Conservation (phyloP, 2,888 invertebrate species). For the Drosophila prolongata region DNA sequence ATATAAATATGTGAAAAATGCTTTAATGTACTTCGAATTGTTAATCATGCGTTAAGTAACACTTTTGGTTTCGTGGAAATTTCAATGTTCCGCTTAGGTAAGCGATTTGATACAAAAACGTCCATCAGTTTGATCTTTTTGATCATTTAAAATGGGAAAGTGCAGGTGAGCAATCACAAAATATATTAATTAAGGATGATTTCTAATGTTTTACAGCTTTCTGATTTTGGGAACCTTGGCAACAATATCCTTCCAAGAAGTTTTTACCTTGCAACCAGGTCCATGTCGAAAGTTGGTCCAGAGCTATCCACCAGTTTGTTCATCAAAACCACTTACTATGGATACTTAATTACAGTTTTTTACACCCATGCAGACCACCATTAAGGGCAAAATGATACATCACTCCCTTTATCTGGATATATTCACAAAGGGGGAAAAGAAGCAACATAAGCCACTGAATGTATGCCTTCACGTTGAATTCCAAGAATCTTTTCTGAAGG, state of each 20-base stretch:
- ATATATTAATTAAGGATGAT: no score
- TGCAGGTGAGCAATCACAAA: not conserved
- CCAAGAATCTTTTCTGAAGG: not conserved
- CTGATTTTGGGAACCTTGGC: not conserved
- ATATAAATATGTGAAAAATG: not conserved
- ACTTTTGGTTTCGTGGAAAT: not conserved
- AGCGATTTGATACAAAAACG: not conserved
- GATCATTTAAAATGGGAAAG: not conserved
- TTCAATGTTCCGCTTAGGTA: not conserved
- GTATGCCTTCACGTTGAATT: not conserved
- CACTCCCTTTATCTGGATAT: constrained; percentile 1
- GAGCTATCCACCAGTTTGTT: not conserved
- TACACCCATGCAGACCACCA: not conserved
- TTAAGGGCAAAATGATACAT: constrained; percentile 11
- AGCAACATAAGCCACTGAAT: not conserved
- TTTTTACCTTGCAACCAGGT: not conserved
- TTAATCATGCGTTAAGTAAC: not conserved
- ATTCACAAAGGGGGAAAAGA: not conserved
- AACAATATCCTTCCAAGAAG: not conserved
- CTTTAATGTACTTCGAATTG: not conserved
- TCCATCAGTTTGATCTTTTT: not conserved
- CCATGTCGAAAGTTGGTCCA: constrained; percentile 6
- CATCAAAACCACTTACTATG: not conserved
- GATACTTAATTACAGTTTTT: not conserved
- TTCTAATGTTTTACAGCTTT: not conserved